Percentiles rank a stretch among this genome's conserved stretches.
These are phyloP conservation scores for Perodicticus potto DNA, from an alignment of 2,797 vertebrate species.

Conservation along the genomic window DNA sequence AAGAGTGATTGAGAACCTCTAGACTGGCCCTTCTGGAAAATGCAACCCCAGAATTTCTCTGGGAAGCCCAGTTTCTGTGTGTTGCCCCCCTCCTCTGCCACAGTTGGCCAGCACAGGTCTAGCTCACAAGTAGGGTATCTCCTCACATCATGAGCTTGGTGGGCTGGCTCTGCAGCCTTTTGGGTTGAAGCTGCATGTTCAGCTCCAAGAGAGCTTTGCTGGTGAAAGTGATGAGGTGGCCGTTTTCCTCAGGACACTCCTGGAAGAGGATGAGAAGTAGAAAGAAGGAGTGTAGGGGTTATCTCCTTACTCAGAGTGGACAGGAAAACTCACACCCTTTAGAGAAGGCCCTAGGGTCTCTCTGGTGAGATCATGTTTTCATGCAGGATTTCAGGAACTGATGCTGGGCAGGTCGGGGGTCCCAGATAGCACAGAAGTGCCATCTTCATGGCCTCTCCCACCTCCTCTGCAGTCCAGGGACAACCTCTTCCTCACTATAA, in stretches of 20 bases:
- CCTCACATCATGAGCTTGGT: accelerated
- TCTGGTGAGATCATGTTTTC: background rate
- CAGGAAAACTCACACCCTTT: background rate
- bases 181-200: background rate
- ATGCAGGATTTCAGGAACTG: background rate
- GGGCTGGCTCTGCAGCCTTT: background rate
- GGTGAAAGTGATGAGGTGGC: background rate
- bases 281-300: background rate
- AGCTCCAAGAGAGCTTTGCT: background rate
- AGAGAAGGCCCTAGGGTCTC: background rate
- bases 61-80: background rate
- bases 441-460: background rate
- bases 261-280: background rate
- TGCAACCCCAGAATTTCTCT: background rate
- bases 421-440: too few species aligned
- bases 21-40: background rate
- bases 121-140: background rate
- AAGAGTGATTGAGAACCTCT: background rate
- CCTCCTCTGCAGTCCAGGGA: background rate
- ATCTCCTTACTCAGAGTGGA: accelerated
- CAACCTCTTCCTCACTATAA: background rate
- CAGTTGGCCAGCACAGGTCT: too few species aligned
- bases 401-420: background rate
- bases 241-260: too few species aligned
- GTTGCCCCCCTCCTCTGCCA: background rate